phyloP scores from a whole-genome alignment of 2,113 vertebrate species.

The Aegithalos caudatus region DNA sequence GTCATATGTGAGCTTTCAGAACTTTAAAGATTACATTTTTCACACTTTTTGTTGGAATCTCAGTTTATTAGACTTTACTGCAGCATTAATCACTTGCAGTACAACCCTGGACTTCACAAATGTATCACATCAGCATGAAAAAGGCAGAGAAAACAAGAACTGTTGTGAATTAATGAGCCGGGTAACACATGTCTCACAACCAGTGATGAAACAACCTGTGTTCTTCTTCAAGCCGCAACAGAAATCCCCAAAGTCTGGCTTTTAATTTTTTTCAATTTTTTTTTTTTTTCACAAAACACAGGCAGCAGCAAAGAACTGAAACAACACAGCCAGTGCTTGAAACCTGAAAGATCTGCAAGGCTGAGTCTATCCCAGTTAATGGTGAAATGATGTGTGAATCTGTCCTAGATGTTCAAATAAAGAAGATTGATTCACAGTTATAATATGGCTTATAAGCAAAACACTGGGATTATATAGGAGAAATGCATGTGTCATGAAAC shows the following conservation, averaged over 20 bases:
- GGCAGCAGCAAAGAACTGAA: background rate
- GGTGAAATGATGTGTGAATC: constrained; percentile 53
- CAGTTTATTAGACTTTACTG: constrained; percentile 48
- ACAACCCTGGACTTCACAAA: constrained; percentile 29
- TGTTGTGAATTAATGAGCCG: constrained; percentile 60
- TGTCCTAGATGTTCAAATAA: constrained; percentile 52
- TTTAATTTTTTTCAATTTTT: background rate
- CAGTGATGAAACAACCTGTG: constrained; percentile 49
- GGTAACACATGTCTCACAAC: constrained; percentile 51
- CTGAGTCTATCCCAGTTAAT: constrained; percentile 25
- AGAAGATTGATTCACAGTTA: constrained; percentile 49
- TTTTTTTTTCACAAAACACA: background rate
- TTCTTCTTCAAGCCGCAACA: constrained; percentile 5
- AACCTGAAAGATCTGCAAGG: background rate
- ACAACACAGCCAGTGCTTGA: background rate
- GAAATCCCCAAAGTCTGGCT: background rate
- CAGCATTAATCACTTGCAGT: constrained; percentile 60
- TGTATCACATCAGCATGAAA: constrained; percentile 45
- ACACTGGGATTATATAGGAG: constrained; percentile 20
- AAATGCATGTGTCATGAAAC: constrained; percentile 16
- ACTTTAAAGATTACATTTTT: constrained; percentile 67
- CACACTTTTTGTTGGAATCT: constrained; percentile 63
- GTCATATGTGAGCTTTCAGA: constrained; percentile 67
- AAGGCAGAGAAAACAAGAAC: constrained; percentile 60
- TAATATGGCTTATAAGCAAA: constrained; percentile 31